Evolutionary conservation across 2,113 vertebrate species (phyloP), one percentile per base, ranked within the genome.

Genomic region (Onychostruthus taczanowskii): DNA sequence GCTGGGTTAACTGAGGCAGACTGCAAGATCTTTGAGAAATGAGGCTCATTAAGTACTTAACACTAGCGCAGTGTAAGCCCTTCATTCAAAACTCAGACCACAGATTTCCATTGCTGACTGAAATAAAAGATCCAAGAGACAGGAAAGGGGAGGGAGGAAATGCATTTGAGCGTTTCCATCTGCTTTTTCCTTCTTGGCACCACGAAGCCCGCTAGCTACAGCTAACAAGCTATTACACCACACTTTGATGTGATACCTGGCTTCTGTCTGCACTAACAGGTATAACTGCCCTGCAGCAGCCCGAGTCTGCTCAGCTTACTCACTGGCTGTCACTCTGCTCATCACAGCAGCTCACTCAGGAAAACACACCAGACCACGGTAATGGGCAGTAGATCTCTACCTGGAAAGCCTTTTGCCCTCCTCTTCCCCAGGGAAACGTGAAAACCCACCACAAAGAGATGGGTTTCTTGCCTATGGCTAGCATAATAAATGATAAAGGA

Each of bases 11-110:
- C 94, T 66, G 64, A 96, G 94, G 94, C 90, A 93, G 78, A 58
- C 89, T 94, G 90, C 72, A 91, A 80, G 87, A 85, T 83, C 89
- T 95, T 80, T 76, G 88, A 91, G 84, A 93, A 96, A 95, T 41
- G 87, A 95, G 81, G 82, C 72, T 95, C 89, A 93, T 94, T 94
- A 95, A 95, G 84, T 76, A 94, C 89, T 94, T 91, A 87, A 95
- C 87, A 79, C 84, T 76, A 88, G 75, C 6, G 0, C 91, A 94
- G 82, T 84, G 30, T 69, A 95, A 95, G 82, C 67, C 39, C 2
- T 83, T 94, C 91, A 95, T 94, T 95, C 95, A 95, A 88, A 90
- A 83, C 87, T 77, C 62, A 14, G 63, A 93, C 85, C 87, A 80
- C 81, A 95, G 74, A 85, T 93, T 96, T 90, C 91, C 53, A 87